phyloP scores from a whole-genome alignment of 2,113 vertebrate genomes.

The Channa maculata region DNA sequence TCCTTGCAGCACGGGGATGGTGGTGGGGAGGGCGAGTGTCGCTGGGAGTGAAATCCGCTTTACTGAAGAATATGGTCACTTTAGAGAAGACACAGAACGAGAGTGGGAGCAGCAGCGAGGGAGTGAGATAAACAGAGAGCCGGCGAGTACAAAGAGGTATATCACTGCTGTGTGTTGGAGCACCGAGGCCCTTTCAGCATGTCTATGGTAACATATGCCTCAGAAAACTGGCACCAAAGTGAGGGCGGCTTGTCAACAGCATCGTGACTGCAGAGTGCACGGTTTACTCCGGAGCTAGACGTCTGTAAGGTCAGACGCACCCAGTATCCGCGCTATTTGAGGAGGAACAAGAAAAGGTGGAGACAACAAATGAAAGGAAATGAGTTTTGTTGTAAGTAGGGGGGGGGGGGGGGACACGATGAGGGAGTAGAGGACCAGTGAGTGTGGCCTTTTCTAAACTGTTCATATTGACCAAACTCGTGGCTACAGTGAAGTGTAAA shows the following conservation, averaged over 20 bases:
- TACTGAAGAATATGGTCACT: slow-evolving; percentile 7
- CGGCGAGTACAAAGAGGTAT: slow-evolving; percentile 38
- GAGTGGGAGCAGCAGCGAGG: no score
- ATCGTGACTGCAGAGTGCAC: slow-evolving; percentile 13
- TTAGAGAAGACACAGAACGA: neutral
- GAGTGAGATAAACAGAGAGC: slow-evolving; percentile 11
- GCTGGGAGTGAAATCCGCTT: neutral
- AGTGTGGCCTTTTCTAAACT: no score
- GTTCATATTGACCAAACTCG: no score
- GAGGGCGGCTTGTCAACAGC: slow-evolving; percentile 38
- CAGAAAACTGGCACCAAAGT: slow-evolving; percentile 36
- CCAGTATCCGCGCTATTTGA: no score
- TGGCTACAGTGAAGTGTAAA: no score
- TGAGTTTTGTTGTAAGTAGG: no score
- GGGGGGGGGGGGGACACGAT: no score
- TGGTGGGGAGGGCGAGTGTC: slow-evolving; percentile 2
- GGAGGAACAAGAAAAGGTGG: no score
- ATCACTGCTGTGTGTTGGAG: slow-evolving; percentile 18
- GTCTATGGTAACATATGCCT: slow-evolving; percentile 69
- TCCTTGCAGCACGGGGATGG: slow-evolving; percentile 8
- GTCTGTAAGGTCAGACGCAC: neutral
- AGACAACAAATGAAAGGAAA: no score
- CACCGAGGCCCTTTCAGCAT: slow-evolving; percentile 44
- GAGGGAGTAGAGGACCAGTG: no score
- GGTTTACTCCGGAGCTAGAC: slow-evolving; percentile 1